A percentile compares a stretch with the other conserved stretches of the same genome.
These are phyloP conservation scores for Diachasmimorpha longicaudata DNA, from an alignment of 1,140 invertebrate species.

Conservation along the genomic window DNA sequence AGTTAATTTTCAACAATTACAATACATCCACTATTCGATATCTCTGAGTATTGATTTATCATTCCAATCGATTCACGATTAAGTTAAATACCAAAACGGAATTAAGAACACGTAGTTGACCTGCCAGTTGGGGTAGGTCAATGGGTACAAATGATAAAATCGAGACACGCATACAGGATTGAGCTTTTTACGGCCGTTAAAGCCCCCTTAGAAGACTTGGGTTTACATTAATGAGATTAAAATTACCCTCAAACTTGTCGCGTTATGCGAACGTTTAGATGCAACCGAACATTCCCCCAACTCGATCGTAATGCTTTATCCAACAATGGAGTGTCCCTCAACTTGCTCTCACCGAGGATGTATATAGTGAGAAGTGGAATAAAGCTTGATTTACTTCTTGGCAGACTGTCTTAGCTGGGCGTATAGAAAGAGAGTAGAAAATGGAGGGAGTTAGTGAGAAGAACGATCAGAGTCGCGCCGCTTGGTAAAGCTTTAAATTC, in stretches of 20 bases:
- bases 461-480: slow-evolving; percentile 21
- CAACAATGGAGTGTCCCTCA: slow-evolving; percentile 7
- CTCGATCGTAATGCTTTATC: not conserved
- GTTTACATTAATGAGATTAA: not conserved
- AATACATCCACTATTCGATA: too few relatives aligned
- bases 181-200: not conserved
- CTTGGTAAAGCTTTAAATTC: slow-evolving; percentile 31
- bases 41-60: not conserved
- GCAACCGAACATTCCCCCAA: not conserved
- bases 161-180: slow-evolving; percentile 16
- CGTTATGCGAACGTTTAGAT: not conserved
- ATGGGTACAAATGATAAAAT: slow-evolving; percentile 14
- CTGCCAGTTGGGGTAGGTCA: not conserved
- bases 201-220: not conserved
- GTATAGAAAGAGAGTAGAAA: not conserved
- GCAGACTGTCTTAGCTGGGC: slow-evolving; percentile 6
- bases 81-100: too few relatives aligned
- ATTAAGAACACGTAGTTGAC: slow-evolving; percentile 16
- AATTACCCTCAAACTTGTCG: not conserved
- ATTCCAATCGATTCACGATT: not conserved
- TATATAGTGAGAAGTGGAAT: not conserved
- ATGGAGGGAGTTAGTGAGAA: slow-evolving; percentile 18
- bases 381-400: slow-evolving; percentile 28
- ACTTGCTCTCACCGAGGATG: not conserved
- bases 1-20: too few relatives aligned